These are phyloP conservation scores for Polyommatus iphigenia DNA, from an alignment of 2,888 invertebrate species.

Conservation along the genomic window DNA sequence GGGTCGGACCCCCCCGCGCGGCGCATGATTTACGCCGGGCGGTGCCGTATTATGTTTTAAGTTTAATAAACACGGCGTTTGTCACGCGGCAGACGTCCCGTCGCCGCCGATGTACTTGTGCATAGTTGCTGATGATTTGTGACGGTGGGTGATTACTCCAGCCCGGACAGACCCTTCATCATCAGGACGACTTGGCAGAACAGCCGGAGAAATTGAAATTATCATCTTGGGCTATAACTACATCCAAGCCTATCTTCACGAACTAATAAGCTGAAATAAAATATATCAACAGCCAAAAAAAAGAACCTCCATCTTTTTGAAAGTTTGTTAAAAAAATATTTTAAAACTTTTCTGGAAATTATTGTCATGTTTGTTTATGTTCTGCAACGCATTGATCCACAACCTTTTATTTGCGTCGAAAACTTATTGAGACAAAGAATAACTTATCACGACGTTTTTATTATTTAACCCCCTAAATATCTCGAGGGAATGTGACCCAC, in stretches of 20 bases:
- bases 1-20: slow-evolving; percentile 51
- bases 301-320: no score
- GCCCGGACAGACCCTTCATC: neutral
- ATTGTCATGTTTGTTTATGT: neutral
- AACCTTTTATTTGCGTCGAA: slow-evolving; percentile 1
- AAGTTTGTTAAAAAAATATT: no score
- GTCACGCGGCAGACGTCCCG: slow-evolving; percentile 60
- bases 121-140: slow-evolving; percentile 31
- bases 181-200: neutral
- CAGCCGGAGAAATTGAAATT: neutral
- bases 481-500: neutral
- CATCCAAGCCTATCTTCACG: no score
- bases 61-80: slow-evolving; percentile 82
- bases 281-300: neutral
- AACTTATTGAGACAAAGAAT: slow-evolving; percentile 25
- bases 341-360: neutral
- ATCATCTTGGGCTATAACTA: neutral
- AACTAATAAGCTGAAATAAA: neutral
- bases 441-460: slow-evolving; percentile 6
- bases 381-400: neutral
- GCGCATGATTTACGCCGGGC: slow-evolving; percentile 83
- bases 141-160: neutral
- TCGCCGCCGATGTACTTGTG: slow-evolving; percentile 48
- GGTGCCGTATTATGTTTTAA: slow-evolving; percentile 83
- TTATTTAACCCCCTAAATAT: neutral